phyloP scores from a whole-genome alignment of 1,140 invertebrate species.

The Heliconius eleuchia region DNA sequence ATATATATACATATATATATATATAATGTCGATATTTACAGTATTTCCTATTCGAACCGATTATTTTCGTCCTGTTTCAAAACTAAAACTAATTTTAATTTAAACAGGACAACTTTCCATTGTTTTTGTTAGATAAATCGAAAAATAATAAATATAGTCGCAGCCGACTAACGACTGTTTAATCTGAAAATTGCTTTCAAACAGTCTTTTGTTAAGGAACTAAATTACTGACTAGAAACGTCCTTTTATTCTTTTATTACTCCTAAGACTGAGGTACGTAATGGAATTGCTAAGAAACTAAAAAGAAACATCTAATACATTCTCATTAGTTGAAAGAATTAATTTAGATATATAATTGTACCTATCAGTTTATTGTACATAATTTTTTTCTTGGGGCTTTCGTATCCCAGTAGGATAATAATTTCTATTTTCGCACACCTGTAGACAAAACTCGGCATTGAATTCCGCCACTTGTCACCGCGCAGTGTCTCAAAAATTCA shows the following conservation, averaged over 20 bases:
- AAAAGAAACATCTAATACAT: no score
- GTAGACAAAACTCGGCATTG: no score
- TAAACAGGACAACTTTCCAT: not conserved
- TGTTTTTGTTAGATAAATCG: slow-evolving; percentile 39
- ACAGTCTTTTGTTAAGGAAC: slow-evolving; percentile 15
- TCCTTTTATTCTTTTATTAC: not conserved
- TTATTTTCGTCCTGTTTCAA: not conserved
- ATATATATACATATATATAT: no score
- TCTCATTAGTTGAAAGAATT: no score
- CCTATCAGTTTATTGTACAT: no score
- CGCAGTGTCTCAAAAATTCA: no score
- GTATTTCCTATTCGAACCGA: not conserved
- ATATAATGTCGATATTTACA: no score
- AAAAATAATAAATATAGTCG: slow-evolving; percentile 49
- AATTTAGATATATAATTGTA: no score
- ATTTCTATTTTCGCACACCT: no score
- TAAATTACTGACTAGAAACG: slow-evolving; percentile 6
- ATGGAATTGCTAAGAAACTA: not conserved
- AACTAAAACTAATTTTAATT: not conserved
- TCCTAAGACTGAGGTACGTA: not conserved
- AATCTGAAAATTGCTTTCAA: slow-evolving; percentile 53
- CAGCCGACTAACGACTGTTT: slow-evolving; percentile 44
- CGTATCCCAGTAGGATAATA: no score
- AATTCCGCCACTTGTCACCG: no score
- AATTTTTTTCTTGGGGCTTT: no score